phyloP scores from a whole-genome alignment of 2,888 invertebrate genomes.

The Rhynchonema sp. region DNA sequence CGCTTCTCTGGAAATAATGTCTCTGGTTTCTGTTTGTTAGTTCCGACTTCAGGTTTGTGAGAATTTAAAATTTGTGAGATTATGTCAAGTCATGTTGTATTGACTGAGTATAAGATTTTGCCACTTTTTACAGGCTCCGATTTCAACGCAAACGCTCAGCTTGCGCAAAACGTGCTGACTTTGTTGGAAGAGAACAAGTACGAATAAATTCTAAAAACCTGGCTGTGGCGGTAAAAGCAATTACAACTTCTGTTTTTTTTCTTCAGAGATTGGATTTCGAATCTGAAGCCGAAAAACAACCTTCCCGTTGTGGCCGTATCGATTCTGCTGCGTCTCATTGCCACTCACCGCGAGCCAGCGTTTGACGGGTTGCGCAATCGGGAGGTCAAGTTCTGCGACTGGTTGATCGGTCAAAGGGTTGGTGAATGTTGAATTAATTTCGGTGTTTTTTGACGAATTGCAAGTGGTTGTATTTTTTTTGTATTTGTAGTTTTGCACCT shows the following conservation, averaged over 20 bases:
- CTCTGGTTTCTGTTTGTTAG: too few relatives aligned
- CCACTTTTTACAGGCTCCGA: neutral
- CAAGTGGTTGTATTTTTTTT: too few relatives aligned
- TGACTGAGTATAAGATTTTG: neutral
- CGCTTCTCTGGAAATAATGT: too few relatives aligned
- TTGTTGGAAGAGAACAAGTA: neutral
- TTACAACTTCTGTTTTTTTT: neutral
- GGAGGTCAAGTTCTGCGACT: conserved; percentile 5
- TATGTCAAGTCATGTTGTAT: neutral
- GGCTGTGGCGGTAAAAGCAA: too few relatives aligned
- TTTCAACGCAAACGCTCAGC: neutral
- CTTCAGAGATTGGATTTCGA: neutral
- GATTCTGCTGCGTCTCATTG: neutral
- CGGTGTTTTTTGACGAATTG: too few relatives aligned
- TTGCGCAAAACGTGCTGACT: neutral
- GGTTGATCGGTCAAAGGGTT: conserved; percentile 4
- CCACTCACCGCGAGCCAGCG: neutral
- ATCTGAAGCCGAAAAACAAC: neutral
- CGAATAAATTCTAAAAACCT: too few relatives aligned
- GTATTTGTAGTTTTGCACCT: too few relatives aligned
- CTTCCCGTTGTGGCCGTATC: neutral
- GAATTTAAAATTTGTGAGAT: neutral
- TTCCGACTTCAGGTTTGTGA: neutral
- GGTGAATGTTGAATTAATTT: neutral
- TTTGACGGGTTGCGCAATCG: neutral